Evolutionary conservation across 1,140 invertebrate genomes (phyloP), one percentile per base, ranked within the genome.

Genomic region (Fopius arisanus): DNA sequence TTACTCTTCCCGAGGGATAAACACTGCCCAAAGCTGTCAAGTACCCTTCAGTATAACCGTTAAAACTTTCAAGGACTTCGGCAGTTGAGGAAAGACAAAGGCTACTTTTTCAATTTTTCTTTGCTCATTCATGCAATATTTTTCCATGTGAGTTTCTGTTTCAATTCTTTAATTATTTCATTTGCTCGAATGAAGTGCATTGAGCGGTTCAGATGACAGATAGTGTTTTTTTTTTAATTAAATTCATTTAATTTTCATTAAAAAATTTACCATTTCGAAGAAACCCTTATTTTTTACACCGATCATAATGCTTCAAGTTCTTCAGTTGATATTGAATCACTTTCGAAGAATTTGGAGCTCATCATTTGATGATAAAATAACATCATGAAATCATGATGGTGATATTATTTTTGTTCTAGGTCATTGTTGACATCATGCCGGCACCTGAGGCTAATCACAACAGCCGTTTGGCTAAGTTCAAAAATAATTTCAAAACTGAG

Each of bases 401-500:
- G n/a, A n/a, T n/a, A n/a, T 59, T 28, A 59, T 59, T 59, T 26
- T 3, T 26, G 1, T 59, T 59, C 9, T 14, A 59, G 54, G 54
- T 26, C 10, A 59, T 59, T 59, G 54, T 59, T 59, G 54, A 26
- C 54, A 59, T 26, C 19, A 59, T 59, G 54, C 54, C 54, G 54
- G 54, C 54, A 23, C 21, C 54, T 10, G 62, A 65, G 29, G 28
- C 62, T 28, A 33, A 33, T n/a, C 62, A 65, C 62, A 33, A 31
- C 0, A 70, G 65, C 37, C 81, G 81, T n/a, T 77, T 79, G 63
- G 69, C 78, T 19, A 78, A 74, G 62, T 83, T 83, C 69, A 83
- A 83, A 73, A 80, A 78, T 41, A 73, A 77, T 63, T 74, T 73
- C 21, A 83, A 77, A 70, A 78, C 76, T 48, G 81, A 83, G 28